Base-by-base conservation (phyloP, 2,888 invertebrate genomes). In the Chrysodeixis includens region DNA sequence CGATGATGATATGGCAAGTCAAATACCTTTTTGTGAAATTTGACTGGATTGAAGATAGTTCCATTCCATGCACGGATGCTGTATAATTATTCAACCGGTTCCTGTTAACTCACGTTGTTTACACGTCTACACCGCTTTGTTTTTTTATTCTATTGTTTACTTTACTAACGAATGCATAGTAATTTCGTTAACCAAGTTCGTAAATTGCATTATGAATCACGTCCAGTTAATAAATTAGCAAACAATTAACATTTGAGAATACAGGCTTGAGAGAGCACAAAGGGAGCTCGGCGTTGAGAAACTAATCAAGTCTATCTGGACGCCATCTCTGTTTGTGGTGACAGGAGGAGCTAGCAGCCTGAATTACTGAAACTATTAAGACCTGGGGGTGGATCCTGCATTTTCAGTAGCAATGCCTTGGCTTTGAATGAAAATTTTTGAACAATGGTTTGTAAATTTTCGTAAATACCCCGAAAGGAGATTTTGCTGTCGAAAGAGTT, bases 221-320 rank as follows among this genome's bases (percentile, higher is more conserved):
- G 18, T 18, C 46, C 46, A 18, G 18, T 49, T 49, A 20, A 49
- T 49, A 10, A 49, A 49, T 49, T 49, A 49, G 10, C 10, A 20
- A 49, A 20, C 46, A 49, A 49, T 49, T 49, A 49, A 18, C 46
- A 49, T 20, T 20, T 18, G 18, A 49, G 20, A 49, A 49, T 49
- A 20, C 18, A 49, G 46, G 3, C 18, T 4, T 26, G 26, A 10
- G 9, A 49, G 18, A 9, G 46, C 46, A 49, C 46, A 49, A 49
- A 49, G 46, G 46, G 46, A 18, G 46, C 46, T 49, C 46, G 20
- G 46, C 20, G 46, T 49, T 18, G 46, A 49, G 46, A 49, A 49
- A 49, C 46, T 49, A 49, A 49, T 49, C 46, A 49, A 49, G 46
- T 49, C 46, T 49, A 20, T 49, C 46, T 49, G 20, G 46, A 20